Base-by-base conservation (phyloP, 1,140 invertebrate species). In the Littorina saxatilis region DNA sequence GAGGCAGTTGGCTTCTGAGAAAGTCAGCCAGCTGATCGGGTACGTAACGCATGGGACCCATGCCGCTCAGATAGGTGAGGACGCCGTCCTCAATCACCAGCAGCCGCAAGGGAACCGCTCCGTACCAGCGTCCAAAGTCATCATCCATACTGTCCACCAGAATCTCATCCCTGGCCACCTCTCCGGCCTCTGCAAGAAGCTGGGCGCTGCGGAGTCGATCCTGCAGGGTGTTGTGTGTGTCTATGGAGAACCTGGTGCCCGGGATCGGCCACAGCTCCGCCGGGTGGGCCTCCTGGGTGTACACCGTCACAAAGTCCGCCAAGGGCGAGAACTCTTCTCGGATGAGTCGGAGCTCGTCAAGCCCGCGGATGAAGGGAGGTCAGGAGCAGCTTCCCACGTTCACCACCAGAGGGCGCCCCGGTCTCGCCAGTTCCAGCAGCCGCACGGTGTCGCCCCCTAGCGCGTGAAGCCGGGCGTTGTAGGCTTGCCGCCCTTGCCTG, bases 331-430 rank as follows among this genome's bases (percentile, higher is more conserved):
- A 89, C 20, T 88, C 23, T 3, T 23, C 40, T n/a, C 39, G 2
- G 7, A 73, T 7, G 70, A 3, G 40, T 9, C 27, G 5, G 4
- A 73, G 43, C 40, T 73, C 70, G 27, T 29, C 39, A 20, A 73
- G 70, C 70, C 29, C 66, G 52, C 76, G 82, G 79, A 88, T 85
- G 70, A 88, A 88, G 63, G 85, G 81, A 7, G 87, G 86, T 89
- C 88, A 90, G 84, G 84, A 87, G 78, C 88, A 90, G 79, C 87
- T 89, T 0, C 89, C 89, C 72, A 90, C 89, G 83, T 85, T 85
- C 11, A 90, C 79, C 32, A 89, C 83, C 63, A 90, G 82, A 2
- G 87, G 84, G n/a, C 89, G 80, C 23, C 77, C 83, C 2, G 52
- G 72, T 66, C 82, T 85, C 66, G 61, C 29, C 80, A 80, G 86